phyloP scores from a whole-genome alignment of 2,113 vertebrate species.

The Tragelaphus imberbis region DNA sequence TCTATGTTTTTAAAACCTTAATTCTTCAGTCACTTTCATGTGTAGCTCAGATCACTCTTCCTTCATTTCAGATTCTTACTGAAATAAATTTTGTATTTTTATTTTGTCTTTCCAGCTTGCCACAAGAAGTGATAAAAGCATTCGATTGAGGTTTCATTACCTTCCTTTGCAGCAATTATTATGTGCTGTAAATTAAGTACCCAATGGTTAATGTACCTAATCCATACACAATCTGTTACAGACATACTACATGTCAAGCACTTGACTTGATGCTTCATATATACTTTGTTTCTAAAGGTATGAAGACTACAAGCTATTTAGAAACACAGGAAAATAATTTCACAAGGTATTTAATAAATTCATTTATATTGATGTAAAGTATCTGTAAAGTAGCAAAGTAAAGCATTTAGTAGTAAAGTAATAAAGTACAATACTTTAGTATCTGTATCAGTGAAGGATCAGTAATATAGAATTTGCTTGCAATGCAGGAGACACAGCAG shows the following conservation, averaged over 20 bases:
- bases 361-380: neutral
- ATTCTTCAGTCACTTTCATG: conserved; percentile 21
- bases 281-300: neutral
- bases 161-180: neutral
- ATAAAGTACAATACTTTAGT: neutral
- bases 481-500: neutral
- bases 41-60: neutral
- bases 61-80: conserved; percentile 2
- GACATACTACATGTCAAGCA: neutral
- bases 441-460: neutral
- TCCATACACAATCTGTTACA: neutral
- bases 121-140: neutral
- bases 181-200: neutral
- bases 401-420: neutral
- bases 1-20: conserved; percentile 33
- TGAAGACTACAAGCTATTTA: neutral
- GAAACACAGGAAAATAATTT: neutral
- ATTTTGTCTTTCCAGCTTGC: neutral
- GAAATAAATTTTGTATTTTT: neutral
- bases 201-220: neutral
- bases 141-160: neutral
- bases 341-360: neutral
- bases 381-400: neutral
- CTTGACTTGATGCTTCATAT: neutral
- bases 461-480: neutral